Evolutionary conservation across 2,113 vertebrate species (phyloP).

Genomic region (Eublepharis macularius): DNA sequence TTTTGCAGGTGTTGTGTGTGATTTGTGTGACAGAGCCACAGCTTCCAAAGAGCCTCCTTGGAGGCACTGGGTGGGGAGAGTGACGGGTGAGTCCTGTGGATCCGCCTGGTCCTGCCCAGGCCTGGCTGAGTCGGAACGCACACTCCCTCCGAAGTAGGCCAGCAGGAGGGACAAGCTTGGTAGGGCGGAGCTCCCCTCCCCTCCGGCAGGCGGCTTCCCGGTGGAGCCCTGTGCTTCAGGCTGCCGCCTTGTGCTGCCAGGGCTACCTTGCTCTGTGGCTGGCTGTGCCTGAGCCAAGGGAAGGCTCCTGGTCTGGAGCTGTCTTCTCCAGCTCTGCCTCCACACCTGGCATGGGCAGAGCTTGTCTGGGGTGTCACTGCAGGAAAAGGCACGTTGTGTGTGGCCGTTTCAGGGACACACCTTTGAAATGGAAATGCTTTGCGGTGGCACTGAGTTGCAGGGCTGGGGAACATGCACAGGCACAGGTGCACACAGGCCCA

Average conservation of each 20-base stretch:
- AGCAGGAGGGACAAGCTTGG: slow-evolving; percentile 20
- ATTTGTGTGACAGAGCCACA: not conserved
- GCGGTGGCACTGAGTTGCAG: no score
- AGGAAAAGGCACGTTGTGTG: not conserved
- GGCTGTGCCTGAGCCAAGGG: no score
- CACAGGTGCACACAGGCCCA: not conserved
- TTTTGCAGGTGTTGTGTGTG: not conserved
- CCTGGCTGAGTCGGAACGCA: not conserved
- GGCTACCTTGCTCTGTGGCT: not conserved
- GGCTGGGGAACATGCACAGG: not conserved
- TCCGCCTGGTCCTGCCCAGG: not conserved
- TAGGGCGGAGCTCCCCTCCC: no score
- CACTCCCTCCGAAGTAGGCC: not conserved
- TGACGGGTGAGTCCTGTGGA: not conserved
- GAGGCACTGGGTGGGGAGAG: not conserved
- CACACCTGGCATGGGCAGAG: no score
- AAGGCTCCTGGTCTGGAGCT: not conserved
- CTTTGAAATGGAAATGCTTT: not conserved
- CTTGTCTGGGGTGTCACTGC: not conserved
- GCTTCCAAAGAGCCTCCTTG: not conserved
- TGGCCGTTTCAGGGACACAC: not conserved
- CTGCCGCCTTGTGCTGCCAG: no score
- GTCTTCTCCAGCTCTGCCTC: no score
- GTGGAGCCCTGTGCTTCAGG: not conserved
- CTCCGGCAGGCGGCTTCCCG: not conserved